Percentiles rank a stretch among this genome's conserved stretches.
Evolutionary conservation across 2,113 vertebrate species (phyloP).

Genomic region (Synodontis membranacea): DNA sequence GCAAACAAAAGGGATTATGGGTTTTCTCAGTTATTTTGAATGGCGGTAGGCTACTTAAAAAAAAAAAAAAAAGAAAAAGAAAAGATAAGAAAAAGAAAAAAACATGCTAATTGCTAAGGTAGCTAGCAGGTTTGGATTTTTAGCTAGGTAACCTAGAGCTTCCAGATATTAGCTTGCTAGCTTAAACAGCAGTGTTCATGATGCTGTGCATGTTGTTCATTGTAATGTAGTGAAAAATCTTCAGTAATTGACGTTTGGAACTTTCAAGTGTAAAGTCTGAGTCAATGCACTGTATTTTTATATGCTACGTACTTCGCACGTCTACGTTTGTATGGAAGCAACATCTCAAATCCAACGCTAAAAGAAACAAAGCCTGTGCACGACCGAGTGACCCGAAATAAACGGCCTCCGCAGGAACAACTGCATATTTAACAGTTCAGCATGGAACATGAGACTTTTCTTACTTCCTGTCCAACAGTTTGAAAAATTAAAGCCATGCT

Average conservation of each 20-base stretch:
- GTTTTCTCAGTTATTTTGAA: neutral
- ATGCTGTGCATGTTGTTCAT: neutral
- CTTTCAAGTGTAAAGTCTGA: neutral
- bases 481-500: neutral
- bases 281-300: neutral
- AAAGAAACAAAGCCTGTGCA: neutral
- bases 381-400: neutral
- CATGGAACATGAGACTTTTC: neutral
- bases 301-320: neutral
- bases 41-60: neutral
- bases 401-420: neutral
- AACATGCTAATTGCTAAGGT: neutral
- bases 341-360: neutral
- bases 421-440: neutral
- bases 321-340: too few species aligned
- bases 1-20: neutral
- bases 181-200: neutral
- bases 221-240: neutral
- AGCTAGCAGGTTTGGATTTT: neutral
- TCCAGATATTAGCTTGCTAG: neutral
- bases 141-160: too few species aligned
- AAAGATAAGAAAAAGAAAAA: neutral
- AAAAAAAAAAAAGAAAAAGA: too few species aligned
- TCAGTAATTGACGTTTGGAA: neutral
- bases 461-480: neutral